Percentiles rank a stretch among this genome's conserved stretches.
phyloP scores from a whole-genome alignment of 2,797 vertebrate species.

The Leptoclinus maculatus region DNA sequence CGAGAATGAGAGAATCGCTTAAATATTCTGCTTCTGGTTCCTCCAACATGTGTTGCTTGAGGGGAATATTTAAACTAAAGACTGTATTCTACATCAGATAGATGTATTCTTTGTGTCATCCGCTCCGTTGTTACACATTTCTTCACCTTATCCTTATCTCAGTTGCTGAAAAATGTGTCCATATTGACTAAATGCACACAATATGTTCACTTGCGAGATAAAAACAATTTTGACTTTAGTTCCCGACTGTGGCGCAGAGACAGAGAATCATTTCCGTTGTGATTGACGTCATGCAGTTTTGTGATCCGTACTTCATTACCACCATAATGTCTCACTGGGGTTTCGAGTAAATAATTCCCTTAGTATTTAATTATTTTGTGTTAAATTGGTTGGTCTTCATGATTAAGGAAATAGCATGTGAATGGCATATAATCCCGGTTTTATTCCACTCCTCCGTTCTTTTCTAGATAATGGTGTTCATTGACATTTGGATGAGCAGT shows the following conservation, averaged over 20 bases:
- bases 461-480: neutral
- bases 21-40: neutral
- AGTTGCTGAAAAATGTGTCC: neutral
- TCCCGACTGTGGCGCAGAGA: neutral
- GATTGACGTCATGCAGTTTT: neutral
- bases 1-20: neutral
- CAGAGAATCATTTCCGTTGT: neutral
- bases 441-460: neutral
- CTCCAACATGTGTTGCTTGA: neutral
- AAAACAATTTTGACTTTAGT: neutral
- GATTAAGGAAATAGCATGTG: neutral
- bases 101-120: neutral
- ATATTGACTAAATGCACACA: neutral
- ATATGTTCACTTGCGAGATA: no score
- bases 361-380: neutral
- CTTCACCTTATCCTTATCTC: neutral
- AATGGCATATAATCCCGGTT: neutral
- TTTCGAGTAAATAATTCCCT: neutral
- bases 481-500: neutral
- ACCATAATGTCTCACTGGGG: neutral
- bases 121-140: neutral
- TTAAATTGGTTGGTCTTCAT: neutral
- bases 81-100: neutral
- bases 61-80: neutral
- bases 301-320: neutral